Evolutionary conservation across 2,888 invertebrate species (phyloP).

Genomic region (Leptinotarsa tumamoca): DNA sequence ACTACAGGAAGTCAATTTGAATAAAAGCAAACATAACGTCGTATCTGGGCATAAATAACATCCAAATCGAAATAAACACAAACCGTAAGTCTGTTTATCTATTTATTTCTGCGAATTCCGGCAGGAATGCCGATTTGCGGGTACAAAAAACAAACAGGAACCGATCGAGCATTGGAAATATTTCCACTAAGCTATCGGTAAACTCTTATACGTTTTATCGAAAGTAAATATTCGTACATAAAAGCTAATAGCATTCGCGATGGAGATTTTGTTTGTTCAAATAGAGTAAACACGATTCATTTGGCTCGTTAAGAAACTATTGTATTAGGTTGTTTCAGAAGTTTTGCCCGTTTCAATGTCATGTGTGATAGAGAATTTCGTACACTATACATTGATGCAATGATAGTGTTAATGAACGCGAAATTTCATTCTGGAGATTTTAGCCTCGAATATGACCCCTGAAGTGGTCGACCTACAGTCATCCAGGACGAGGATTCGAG

Average conservation of each 20-base stretch:
- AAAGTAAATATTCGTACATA: constrained; percentile 8
- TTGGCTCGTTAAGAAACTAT: neutral
- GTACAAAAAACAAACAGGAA: constrained; percentile 3
- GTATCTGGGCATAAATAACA: neutral
- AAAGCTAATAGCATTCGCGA: constrained; percentile 6
- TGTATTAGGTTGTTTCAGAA: neutral
- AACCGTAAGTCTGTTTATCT: neutral
- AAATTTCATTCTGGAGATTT: too few species aligned
- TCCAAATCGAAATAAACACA: constrained; percentile 7
- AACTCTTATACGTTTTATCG: constrained; percentile 5
- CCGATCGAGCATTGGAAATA: neutral
- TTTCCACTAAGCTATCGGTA: neutral
- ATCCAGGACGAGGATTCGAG: too few species aligned
- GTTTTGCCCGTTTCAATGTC: too few species aligned
- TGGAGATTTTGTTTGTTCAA: constrained; percentile 5
- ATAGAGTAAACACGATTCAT: neutral
- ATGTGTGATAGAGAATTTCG: too few species aligned
- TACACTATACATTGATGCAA: too few species aligned
- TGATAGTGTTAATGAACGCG: too few species aligned
- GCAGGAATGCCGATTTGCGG: neutral
- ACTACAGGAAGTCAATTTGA: neutral
- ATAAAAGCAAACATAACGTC: neutral
- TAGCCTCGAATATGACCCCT: too few species aligned
- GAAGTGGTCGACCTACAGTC: too few species aligned
- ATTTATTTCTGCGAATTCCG: constrained; percentile 4